A percentile compares a stretch with the other conserved stretches of the same genome.
Evolutionary conservation across 1,140 invertebrate species (phyloP).

Genomic region (Rhizoglyphus robini): DNA sequence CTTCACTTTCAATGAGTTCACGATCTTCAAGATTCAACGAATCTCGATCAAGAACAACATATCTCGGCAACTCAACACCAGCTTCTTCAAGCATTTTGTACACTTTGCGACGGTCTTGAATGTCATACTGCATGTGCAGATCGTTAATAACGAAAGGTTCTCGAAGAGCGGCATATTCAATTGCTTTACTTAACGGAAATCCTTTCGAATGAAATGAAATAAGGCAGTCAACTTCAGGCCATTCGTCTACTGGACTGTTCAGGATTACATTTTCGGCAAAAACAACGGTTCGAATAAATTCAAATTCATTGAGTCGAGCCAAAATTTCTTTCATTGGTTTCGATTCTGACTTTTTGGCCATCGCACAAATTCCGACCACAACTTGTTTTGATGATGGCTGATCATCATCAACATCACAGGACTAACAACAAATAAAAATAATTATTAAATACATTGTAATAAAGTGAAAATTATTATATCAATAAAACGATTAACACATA

Average conservation of each 20-base stretch:
- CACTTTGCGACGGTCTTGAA: conserved; percentile 77
- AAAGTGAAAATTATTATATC: not conserved
- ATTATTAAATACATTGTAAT: not conserved
- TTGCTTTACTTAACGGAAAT: conserved; percentile 95
- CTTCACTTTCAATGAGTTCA: conserved; percentile 87
- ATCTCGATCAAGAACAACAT: conserved; percentile 90
- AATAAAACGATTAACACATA: not conserved
- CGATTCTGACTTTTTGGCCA: conserved; percentile 95
- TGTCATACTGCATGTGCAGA: conserved; percentile 93
- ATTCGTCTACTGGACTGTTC: conserved; percentile 88
- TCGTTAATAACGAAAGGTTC: conserved; percentile 98
- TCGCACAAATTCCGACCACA: conserved; percentile 89
- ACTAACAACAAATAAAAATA: not conserved
- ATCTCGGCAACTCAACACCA: conserved; percentile 92
- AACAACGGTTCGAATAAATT: conserved; percentile 82
- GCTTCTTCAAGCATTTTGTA: conserved; percentile 85
- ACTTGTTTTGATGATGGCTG: conserved; percentile 44
- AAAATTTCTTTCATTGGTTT: conserved; percentile 98
- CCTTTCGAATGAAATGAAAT: conserved; percentile 96
- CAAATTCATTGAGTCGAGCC: conserved; percentile 81
- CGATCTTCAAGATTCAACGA: conserved; percentile 78
- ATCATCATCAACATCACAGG: conserved; percentile 1
- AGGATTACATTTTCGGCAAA: conserved; percentile 88
- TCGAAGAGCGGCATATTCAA: conserved; percentile 80
- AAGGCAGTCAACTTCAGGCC: conserved; percentile 93